These are phyloP conservation scores for Zaprionus kolodkinae DNA, from an alignment of 1,140 invertebrate species.

Conservation along the genomic window DNA sequence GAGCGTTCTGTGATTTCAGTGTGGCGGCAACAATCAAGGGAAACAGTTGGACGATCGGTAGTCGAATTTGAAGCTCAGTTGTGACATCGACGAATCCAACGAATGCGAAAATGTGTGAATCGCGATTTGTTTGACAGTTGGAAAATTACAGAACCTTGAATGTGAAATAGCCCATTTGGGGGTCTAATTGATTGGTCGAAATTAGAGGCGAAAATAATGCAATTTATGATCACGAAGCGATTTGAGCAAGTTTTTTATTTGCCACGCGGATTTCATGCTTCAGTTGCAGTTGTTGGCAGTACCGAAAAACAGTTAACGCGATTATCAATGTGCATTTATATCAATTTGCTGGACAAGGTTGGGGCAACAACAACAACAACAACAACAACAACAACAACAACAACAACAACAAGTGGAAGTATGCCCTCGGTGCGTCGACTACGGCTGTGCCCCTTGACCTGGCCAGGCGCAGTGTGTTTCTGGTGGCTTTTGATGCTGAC, in stretches of 20 bases:
- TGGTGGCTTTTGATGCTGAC: slow-evolving; percentile 8
- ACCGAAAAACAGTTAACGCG: slow-evolving; percentile 54
- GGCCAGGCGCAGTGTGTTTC: slow-evolving; percentile 7
- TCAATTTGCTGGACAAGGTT: slow-evolving; percentile 54
- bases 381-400: no score
- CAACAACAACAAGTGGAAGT: slow-evolving; percentile 24
- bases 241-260: slow-evolving; percentile 52
- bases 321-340: slow-evolving; percentile 71
- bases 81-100: background rate
- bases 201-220: slow-evolving; percentile 59
- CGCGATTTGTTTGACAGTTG: slow-evolving; percentile 54
- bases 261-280: slow-evolving; percentile 52
- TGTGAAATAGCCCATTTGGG: slow-evolving; percentile 26
- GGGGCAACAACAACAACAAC: slow-evolving; percentile 31
- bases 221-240: slow-evolving; percentile 63
- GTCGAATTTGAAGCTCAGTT: background rate
- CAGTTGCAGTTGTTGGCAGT: slow-evolving; percentile 28
- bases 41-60: slow-evolving; percentile 35
- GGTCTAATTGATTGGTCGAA: slow-evolving; percentile 57
- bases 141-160: slow-evolving; percentile 70
- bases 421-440: background rate
- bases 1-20: slow-evolving; percentile 49
- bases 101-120: slow-evolving; percentile 55
- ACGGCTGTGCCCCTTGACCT: slow-evolving; percentile 16
- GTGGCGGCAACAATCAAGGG: slow-evolving; percentile 64